Base-by-base conservation (phyloP, 1,140 invertebrate species). In the Gonatopus flavifemur region DNA sequence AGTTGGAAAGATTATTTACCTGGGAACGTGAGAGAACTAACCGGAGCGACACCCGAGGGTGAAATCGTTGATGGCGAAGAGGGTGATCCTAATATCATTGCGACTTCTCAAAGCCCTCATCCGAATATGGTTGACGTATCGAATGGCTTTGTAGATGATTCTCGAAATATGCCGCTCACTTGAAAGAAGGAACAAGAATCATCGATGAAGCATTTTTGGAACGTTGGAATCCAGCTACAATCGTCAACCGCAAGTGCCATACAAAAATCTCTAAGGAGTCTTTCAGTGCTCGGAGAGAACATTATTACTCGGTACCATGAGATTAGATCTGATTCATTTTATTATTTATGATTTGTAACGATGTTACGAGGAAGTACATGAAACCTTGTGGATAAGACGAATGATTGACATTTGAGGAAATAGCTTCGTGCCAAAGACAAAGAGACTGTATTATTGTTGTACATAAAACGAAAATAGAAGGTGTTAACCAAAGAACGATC, bases 1-100 rank as follows among this genome's bases (percentile, higher is more conserved):
- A 93, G 90, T 65, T 96, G 92, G 92, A 94, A 94, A 67, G 90
- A 94, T 70, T 93, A 95, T 70, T 79, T 96, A 15, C 92, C 93
- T 0, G 90, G 88, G 0, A 88, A 89, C 52, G 81, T 91, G 30
- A 64, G 77, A 25, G 78, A 81, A 35, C 57, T 80, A 24, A 75
- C 64, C 0, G 16, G 5, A 19, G 4, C 36, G 36, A 37, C 36
- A 16, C n/a, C 37, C 1, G 67, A 72, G 0, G 47, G 31, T 30
- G 64, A 67, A 1, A 39, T 50, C 3, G 43, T 18, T 1, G 64
- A 69, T 6, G 46, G 52, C 12, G 64, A 67, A 8, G 62, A 69
- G 7, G 28, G 44, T 4, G 56, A 59, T n/a, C 22, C 55, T n/a
- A 36, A 21, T 16, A 39, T 53, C 19, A 15, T 54, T 19, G 31